Base-by-base conservation (phyloP, 2,888 invertebrate species). In the Netelia inedita region DNA sequence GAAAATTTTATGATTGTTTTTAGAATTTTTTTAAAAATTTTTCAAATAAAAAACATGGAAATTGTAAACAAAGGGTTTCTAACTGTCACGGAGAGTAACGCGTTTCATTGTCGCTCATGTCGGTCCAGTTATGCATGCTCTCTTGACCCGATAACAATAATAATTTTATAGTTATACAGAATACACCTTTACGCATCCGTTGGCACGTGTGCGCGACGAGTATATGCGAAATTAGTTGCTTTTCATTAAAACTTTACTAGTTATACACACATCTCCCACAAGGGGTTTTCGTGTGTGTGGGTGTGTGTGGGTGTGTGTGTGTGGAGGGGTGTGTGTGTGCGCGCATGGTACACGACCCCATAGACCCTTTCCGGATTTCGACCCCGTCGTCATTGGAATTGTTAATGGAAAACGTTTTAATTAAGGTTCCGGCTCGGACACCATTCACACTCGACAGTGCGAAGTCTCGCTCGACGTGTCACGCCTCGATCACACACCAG, bases 361-460 rank as follows among this genome's bases (percentile, higher is more conserved):
- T 79, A 35, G 55, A 61, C 65, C 57, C 63, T 61, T 72, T 46
- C 35, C 41, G 68, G 63, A 66, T 53, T 43, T 68, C 72, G 50
- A 14, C 53, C 63, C 72, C 50, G 28, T 76, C 8, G 28, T 76
- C 86, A 86, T 90, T 88, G 83, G 85, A 87, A 88, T 88, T 89
- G 88, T 89, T 88, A 63, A 90, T 89, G 91, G 86, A 88, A 91
- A 90, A 90, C 76, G 85, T 83, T 89, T 88, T 90, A 90, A 90
- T 90, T 89, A 88, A 91, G 83, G 87, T 74, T 71, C 72, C 57
- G 21, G 43, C 43, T 11, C 11, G 21, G 11, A 19, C 55, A 16
- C 6, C 35, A 43, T 41, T 80, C 21, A 28, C 21, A 28, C 46
- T 61, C 10, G 14, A 23, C 14, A 41, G 23, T 35, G 10, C 16